A percentile compares a stretch with the other conserved stretches of the same genome.
These are phyloP conservation scores for Rhea americana DNA, from an alignment of 2,113 vertebrate species.

Conservation along the genomic window DNA sequence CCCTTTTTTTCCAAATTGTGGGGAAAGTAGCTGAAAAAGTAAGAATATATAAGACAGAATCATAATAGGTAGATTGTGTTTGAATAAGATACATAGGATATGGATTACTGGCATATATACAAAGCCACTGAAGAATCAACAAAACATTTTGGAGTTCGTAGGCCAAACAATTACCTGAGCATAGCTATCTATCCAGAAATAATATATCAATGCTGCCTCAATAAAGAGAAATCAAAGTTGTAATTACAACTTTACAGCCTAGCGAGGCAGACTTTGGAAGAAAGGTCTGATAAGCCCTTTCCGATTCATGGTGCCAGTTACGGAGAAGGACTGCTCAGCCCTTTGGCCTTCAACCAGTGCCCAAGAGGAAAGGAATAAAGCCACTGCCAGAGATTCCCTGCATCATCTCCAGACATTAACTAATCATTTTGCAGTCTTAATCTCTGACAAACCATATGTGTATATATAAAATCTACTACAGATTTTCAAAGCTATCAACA, in stretches of 20 bases:
- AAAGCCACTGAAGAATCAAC: background rate
- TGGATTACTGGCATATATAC: background rate
- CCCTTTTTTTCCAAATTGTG: background rate
- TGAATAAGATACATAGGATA: accelerated
- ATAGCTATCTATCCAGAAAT: background rate
- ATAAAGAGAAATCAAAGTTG: background rate
- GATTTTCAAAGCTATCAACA: background rate
- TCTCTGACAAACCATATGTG: background rate
- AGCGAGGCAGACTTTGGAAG: too few species aligned
- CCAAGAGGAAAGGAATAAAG: background rate
- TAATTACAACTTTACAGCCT: too few species aligned
- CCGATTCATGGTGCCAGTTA: too few species aligned
- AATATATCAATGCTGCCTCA: background rate
- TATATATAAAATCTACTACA: too few species aligned
- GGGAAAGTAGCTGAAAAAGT: background rate
- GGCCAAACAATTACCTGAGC: background rate
- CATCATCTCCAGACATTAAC: background rate
- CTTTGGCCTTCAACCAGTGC: background rate
- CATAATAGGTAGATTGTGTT: background rate
- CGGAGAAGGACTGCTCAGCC: background rate
- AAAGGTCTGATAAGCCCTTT: background rate
- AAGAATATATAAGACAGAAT: background rate
- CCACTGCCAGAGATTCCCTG: background rate
- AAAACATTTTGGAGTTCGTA: background rate
- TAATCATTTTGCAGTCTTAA: too few species aligned